A percentile compares a stretch with the other conserved stretches of the same genome.
Conservation (phyloP, 2,888 invertebrate species). For the Macropis europaea region DNA sequence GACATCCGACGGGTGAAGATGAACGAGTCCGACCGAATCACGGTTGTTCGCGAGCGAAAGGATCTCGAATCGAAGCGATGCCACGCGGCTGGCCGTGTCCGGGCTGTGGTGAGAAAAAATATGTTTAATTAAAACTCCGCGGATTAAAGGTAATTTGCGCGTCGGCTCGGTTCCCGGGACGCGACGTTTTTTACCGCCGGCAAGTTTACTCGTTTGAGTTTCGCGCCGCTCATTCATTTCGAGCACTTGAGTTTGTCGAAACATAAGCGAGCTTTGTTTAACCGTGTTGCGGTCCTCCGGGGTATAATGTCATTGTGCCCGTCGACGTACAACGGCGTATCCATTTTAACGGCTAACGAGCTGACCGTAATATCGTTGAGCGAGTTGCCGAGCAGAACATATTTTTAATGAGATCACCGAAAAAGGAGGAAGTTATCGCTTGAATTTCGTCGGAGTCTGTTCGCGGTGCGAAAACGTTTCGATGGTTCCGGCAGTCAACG, state of each 20-base stretch:
- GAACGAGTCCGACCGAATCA: no score
- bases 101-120: not conserved
- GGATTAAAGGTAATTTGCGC: constrained; percentile 5
- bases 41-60: no score
- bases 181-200: no score
- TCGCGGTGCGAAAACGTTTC: constrained; percentile 11
- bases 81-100: no score
- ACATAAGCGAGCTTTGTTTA: constrained; percentile 41
- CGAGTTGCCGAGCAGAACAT: constrained; percentile 27
- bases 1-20: no score
- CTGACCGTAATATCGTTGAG: constrained; percentile 37
- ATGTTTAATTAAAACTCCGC: not conserved
- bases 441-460: constrained; percentile 6
- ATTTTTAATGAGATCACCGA: constrained; percentile 42
- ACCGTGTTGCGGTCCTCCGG: constrained; percentile 29
- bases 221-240: constrained; percentile 17
- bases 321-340: constrained; percentile 29
- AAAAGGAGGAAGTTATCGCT: constrained; percentile 18
- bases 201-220: constrained; percentile 5
- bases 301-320: constrained; percentile 45
- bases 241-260: constrained; percentile 28
- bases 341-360: constrained; percentile 45
- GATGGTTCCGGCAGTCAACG: constrained; percentile 15
- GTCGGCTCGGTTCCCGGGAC: no score
- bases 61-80: no score